Evolutionary conservation across 2,113 vertebrate species (phyloP).

Genomic region (Microtus ochrogaster): DNA sequence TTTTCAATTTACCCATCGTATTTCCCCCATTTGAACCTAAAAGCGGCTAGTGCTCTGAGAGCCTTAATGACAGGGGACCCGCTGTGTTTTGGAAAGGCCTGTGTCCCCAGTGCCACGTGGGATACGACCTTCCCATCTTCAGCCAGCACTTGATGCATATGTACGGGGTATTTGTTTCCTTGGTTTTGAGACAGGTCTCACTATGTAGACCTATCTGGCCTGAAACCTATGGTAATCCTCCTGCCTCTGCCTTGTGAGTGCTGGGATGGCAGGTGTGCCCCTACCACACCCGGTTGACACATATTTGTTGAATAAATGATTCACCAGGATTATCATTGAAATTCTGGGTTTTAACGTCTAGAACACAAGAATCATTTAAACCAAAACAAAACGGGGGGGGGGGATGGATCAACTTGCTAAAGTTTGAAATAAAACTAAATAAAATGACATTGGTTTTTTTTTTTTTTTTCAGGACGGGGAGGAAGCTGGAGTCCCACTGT

Average conservation of each 20-base stretch:
- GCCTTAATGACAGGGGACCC: not conserved
- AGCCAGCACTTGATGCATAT: not conserved
- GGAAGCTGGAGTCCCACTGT: not conserved
- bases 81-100: not conserved
- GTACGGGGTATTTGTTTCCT: not conserved
- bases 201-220: not conserved
- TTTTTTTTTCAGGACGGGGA: not conserved
- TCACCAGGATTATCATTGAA: conserved; percentile 4
- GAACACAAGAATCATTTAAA: conserved; percentile 50
- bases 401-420: not conserved
- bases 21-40: not conserved
- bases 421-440: not conserved
- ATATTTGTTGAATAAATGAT: conserved; percentile 30
- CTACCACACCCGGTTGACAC: not conserved
- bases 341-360: conserved; percentile 1
- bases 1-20: not conserved
- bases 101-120: not conserved
- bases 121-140: not conserved
- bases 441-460: too few species aligned
- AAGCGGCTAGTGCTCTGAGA: not conserved
- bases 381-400: not conserved
- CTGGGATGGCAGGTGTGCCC: not conserved
- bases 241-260: not conserved
- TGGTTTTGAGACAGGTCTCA: not conserved
- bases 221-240: not conserved